Conservation (phyloP, 2,888 invertebrate genomes). For the Eupithecia insigniata region DNA sequence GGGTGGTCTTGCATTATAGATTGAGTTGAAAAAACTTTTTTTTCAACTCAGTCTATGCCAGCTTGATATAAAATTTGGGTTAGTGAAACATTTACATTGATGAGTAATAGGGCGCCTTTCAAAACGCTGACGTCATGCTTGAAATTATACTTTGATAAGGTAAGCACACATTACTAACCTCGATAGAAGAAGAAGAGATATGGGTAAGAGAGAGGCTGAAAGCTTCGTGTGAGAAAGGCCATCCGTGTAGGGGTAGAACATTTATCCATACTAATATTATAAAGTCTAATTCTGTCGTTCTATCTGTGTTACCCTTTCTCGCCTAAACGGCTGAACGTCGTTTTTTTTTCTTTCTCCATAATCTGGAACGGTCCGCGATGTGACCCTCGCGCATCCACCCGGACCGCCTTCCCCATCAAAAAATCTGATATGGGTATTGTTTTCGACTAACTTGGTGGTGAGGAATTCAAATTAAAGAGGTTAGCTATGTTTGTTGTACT, state of each 20-base stretch:
- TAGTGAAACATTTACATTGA: background rate
- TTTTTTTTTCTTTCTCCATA: too few relatives aligned
- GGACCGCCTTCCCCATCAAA: too few relatives aligned
- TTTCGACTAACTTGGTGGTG: too few relatives aligned
- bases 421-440: too few relatives aligned
- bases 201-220: background rate
- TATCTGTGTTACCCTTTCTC: too few relatives aligned
- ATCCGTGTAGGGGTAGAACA: background rate
- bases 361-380: too few relatives aligned
- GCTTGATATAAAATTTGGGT: background rate
- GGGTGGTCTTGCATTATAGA: background rate
- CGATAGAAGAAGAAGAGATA: conserved; percentile 5
- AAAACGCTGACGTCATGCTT: conserved; percentile 4
- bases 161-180: background rate
- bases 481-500: too few relatives aligned
- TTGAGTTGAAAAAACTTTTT: background rate
- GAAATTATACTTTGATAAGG: conserved; percentile 9
- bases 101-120: background rate
- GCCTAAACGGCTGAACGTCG: too few relatives aligned
- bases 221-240: background rate
- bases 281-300: too few relatives aligned
- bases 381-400: too few relatives aligned
- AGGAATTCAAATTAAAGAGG: too few relatives aligned
- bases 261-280: too few relatives aligned
- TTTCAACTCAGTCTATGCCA: background rate